Base-by-base conservation (phyloP, 1,140 invertebrate genomes). In the Achroia grisella region DNA sequence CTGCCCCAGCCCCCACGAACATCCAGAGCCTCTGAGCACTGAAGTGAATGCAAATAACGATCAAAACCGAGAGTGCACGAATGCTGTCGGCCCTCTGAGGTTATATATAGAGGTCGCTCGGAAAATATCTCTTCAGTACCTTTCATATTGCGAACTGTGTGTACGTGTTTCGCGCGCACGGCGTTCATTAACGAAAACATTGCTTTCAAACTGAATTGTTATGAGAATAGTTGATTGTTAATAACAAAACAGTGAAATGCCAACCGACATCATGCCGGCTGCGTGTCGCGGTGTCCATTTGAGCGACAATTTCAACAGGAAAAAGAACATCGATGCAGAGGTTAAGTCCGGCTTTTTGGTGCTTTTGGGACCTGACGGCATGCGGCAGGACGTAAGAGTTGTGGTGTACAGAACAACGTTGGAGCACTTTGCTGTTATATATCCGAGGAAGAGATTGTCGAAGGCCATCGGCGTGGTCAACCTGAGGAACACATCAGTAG, bases 401-500 rank as follows among this genome's bases (percentile, higher is more conserved):
- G 89, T 90, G 50, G 89, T 91, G 6, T 92, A 92, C 66, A 85
- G 89, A 29, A 91, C 90, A 1, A 89, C 89, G 23, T 71, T 90
- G 43, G 90, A 91, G 57, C 90, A 92, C 57, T 92, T 92, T 62
- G 90, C 90, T 0, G 90, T 90, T 0, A 88, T 91, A 15, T 91
- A 91, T 47, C 90, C 90, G 1, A 89, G 90, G 63, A 90, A 91
- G 63, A 89, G 90, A 52, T 78, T 91, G 0, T 88, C 89, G 46
- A 88, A 89, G 48, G 88, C 90, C 0, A 69, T 90, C 10, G 89
- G 89, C 0, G 90, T 91, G 2, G 71, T 92, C 8, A 92, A 91
- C 60, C 62, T 92, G 35, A 78, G 87, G 40, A 91, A 90, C 57
- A 90, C 89, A 2, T 72, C 68, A 4, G 83, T 90, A 3, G 88